These are phyloP conservation scores for Teleogryllus oceanicus DNA, from an alignment of 2,888 invertebrate genomes.

Conservation along the genomic window DNA sequence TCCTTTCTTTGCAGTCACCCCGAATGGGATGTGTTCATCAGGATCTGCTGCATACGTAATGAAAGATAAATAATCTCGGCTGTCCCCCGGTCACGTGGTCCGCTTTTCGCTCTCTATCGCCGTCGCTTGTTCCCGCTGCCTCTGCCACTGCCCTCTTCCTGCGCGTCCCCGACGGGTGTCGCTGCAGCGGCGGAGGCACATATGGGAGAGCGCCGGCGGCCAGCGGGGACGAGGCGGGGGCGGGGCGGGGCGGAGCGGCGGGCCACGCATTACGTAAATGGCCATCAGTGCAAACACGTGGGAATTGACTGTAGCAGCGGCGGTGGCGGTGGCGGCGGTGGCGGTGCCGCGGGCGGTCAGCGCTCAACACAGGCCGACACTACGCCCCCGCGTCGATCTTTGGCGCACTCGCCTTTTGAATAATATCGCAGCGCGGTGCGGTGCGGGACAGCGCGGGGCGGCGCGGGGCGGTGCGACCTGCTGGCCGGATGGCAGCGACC, in stretches of 20 bases:
- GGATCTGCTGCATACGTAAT: too few species aligned
- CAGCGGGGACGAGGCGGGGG: background rate
- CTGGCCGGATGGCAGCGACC: background rate
- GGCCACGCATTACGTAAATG: constrained; percentile 2
- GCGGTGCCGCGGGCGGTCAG: background rate
- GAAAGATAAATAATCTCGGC: too few species aligned
- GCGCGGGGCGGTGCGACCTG: background rate
- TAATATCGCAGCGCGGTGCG: background rate
- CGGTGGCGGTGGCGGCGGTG: background rate
- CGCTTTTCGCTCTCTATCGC: too few species aligned
- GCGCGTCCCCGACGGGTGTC: too few species aligned
- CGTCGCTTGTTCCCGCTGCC: too few species aligned
- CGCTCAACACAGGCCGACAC: background rate
- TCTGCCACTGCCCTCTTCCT: too few species aligned
- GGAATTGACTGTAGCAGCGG: background rate
- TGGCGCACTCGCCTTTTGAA: background rate
- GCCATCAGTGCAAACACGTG: background rate
- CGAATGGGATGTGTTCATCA: too few species aligned
- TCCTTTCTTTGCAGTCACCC: too few species aligned
- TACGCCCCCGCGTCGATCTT: background rate
- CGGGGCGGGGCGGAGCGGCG: background rate
- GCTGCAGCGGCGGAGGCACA: too few species aligned
- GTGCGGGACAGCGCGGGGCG: background rate
- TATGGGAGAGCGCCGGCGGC: background rate
- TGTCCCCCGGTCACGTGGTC: too few species aligned